Evolutionary conservation across 2,113 vertebrate genomes (phyloP).

Genomic region (Uropsilus gracilis): DNA sequence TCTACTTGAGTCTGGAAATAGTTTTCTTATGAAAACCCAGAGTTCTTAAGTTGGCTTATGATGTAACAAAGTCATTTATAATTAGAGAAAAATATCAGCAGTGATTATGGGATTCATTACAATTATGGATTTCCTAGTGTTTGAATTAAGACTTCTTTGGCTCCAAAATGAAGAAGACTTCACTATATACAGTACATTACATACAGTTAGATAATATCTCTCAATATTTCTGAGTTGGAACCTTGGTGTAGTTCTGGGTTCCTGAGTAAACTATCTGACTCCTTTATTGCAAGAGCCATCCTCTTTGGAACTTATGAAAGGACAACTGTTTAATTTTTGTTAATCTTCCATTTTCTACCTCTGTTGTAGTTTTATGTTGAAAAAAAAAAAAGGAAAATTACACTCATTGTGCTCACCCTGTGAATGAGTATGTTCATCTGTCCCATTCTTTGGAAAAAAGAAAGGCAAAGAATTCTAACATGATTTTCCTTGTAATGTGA

Average conservation of each 20-base stretch:
- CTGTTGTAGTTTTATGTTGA: neutral
- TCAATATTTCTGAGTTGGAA: slow-evolving; percentile 64
- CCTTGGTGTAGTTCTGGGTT: slow-evolving; percentile 54
- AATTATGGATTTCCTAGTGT: slow-evolving; percentile 61
- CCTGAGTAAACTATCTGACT: slow-evolving; percentile 49
- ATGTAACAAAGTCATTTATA: slow-evolving; percentile 59
- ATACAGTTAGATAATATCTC: slow-evolving; percentile 43
- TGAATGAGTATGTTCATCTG: neutral
- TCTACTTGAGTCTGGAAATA: slow-evolving; percentile 21
- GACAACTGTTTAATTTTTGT: neutral
- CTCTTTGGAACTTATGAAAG: slow-evolving; percentile 54
- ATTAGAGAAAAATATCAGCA: slow-evolving; percentile 66
- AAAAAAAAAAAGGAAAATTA: neutral
- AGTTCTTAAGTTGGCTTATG: slow-evolving; percentile 58
- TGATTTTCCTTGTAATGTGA: slow-evolving; percentile 43
- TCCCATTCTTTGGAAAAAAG: slow-evolving; percentile 13
- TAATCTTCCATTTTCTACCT: slow-evolving; percentile 13
- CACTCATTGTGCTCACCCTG: neutral
- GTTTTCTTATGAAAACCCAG: slow-evolving; percentile 35
- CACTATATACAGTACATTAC: too few relatives aligned
- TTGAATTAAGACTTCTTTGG: slow-evolving; percentile 67
- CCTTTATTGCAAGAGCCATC: slow-evolving; percentile 40
- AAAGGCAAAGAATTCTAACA: slow-evolving; percentile 7
- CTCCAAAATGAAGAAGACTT: slow-evolving; percentile 47
- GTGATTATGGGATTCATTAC: slow-evolving; percentile 54